Evolutionary conservation across 2,888 invertebrate genomes (phyloP).

Genomic region (Salticus scenicus): DNA sequence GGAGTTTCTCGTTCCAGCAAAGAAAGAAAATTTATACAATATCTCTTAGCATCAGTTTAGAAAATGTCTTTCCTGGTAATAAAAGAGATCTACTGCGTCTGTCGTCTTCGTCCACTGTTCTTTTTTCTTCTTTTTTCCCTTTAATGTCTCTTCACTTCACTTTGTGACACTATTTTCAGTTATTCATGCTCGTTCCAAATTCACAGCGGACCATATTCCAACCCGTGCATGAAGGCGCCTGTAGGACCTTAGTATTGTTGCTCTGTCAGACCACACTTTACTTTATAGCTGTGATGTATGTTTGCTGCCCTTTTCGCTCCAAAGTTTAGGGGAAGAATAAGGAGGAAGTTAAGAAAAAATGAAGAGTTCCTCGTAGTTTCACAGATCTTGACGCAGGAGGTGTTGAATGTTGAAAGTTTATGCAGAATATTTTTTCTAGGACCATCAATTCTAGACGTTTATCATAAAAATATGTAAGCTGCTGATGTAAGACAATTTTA

Average conservation of each 20-base stretch:
- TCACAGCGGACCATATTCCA: constrained; percentile 25
- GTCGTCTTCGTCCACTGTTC: background rate
- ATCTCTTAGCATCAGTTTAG: constrained; percentile 22
- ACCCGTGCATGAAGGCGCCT: constrained; percentile 57
- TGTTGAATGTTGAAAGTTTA: constrained; percentile 1
- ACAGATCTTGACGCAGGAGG: background rate
- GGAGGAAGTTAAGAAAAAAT: background rate
- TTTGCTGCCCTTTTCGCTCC: constrained; percentile 8
- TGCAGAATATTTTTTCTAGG: constrained; percentile 11
- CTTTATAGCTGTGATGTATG: constrained; percentile 11
- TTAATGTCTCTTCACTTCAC: constrained; percentile 5
- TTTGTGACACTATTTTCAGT: constrained; percentile 22
- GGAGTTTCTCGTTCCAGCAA: background rate
- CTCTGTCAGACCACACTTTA: constrained; percentile 18
- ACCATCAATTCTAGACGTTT: background rate
- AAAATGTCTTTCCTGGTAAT: constrained; percentile 26
- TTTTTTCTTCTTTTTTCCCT: background rate
- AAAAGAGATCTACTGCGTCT: constrained; percentile 24
- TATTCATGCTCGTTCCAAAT: constrained; percentile 36
- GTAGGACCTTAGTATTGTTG: constrained; percentile 48
- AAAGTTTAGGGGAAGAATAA: background rate
- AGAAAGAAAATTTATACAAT: constrained; percentile 51
- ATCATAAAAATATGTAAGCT: background rate
- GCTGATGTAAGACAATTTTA: too few species aligned
- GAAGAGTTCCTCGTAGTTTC: background rate